These are phyloP conservation scores for Enoplolaimus lenunculus DNA, from an alignment of 2,888 invertebrate species.

Conservation along the genomic window DNA sequence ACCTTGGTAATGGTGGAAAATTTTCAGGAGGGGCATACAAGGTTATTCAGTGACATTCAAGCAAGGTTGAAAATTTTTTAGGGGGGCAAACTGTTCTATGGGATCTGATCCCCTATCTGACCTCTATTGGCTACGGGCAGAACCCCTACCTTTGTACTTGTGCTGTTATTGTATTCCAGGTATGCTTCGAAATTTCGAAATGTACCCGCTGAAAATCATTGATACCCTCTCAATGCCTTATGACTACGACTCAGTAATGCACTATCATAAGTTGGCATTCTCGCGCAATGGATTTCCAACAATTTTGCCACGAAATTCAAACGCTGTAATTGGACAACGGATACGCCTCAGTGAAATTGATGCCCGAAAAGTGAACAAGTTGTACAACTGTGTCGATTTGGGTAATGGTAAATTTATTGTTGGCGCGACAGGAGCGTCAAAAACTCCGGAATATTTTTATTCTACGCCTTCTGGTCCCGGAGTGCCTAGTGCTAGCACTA, in stretches of 20 bases:
- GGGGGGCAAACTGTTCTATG: too few relatives aligned
- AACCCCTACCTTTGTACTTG: too few relatives aligned
- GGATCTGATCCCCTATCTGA: background rate
- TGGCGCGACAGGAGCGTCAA: too few relatives aligned
- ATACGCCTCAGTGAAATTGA: constrained; percentile 34
- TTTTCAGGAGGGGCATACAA: too few relatives aligned
- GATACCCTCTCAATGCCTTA: constrained; percentile 52
- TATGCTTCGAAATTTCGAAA: constrained; percentile 47
- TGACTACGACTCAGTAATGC: constrained; percentile 64
- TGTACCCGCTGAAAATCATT: constrained; percentile 42
- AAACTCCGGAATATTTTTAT: too few relatives aligned
- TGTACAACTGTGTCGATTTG: constrained; percentile 40
- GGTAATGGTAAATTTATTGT: too few relatives aligned
- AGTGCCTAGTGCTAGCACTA: too few relatives aligned
- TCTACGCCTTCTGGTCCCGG: too few relatives aligned
- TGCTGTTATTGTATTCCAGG: too few relatives aligned
- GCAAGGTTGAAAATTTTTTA: too few relatives aligned
- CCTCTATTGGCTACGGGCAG: too few relatives aligned
- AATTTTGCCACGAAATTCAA: constrained; percentile 43
- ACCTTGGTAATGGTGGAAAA: too few relatives aligned
- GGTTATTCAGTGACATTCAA: background rate
- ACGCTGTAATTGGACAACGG: constrained; percentile 50
- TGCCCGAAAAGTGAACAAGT: constrained; percentile 37
- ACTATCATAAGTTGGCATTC: constrained; percentile 52
- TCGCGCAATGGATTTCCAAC: constrained; percentile 46